Evolutionary conservation across 1,140 invertebrate genomes (phyloP), one percentile per base, ranked within the genome.

Genomic region (Bombus difficillimus): DNA sequence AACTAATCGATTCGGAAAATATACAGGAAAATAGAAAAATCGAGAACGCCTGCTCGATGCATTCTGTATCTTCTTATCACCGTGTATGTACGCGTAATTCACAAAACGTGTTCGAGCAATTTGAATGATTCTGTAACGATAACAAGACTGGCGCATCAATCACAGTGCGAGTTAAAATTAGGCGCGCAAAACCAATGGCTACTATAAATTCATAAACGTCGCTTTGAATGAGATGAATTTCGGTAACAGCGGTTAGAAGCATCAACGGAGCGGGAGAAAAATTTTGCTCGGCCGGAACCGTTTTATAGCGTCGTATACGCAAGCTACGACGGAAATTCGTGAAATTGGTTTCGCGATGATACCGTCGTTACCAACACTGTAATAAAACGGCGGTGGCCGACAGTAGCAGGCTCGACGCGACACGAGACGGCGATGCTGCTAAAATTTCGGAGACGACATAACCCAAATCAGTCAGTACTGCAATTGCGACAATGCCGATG

Each of bases 381-480:
- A 78, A 83, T 77, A 81, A 83, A 79, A 53, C 28, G 53, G 43
- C 2, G 43, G 15, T 47, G 41, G 6, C 9, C 57, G 62, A 57
- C n/a, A n/a, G 57, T 78, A 15, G n/a, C 5, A 15, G 34, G 18
- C 15, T 9, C 13, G 64, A 77, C 32, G 32, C 59, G 28, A 73
- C 28, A 22, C 43, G 18, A 72, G 12, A 41, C 22, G 37, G 39
- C 39, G 75, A 32, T 41, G 39, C 71, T 62, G 71, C 64, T 39
- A 77, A 81, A 86, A 80, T 83, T 76, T 83, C 74, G 41, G 57
- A 68, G 64, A 37, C 41, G 62, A 76, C 78, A 77, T 86, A 90
- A 90, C 80, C 86, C 71, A 88, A 90, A 90, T 90, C 89, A 75
- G 86, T 90, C 71, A 64, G 66, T 69, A 37, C 43, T 32, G 88